These are phyloP conservation scores for Enteromius argenteus DNA, from an alignment of 2,797 vertebrate species.

Conservation along the genomic window DNA sequence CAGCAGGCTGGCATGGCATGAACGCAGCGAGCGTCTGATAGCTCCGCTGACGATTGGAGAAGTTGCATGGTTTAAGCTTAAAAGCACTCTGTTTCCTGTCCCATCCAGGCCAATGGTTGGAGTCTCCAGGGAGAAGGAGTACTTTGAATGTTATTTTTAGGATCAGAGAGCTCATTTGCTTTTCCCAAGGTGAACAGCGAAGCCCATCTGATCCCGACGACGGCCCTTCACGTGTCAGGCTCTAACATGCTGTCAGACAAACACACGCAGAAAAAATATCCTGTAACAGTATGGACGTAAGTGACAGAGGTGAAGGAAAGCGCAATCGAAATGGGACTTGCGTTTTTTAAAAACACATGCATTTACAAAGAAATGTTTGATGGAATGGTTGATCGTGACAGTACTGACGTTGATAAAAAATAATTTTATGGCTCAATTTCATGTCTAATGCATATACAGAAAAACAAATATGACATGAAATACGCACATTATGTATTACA, in stretches of 20 bases:
- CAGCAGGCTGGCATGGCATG: conserved; percentile 27
- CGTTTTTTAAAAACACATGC: not conserved
- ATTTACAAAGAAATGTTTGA: not conserved
- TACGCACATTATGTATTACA: not conserved
- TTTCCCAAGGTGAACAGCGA: conserved; percentile 71
- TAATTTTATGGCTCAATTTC: not conserved
- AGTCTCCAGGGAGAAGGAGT: conserved; percentile 65
- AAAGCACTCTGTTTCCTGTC: conserved; percentile 67
- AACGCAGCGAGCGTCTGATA: conserved; percentile 47
- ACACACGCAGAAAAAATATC: conserved; percentile 35
- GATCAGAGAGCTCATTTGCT: conserved; percentile 70
- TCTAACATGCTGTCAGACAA: conserved; percentile 32
- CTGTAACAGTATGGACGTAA: not conserved
- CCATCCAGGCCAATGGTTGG: conserved; percentile 70
- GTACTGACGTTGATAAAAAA: not conserved
- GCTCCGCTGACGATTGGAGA: conserved; percentile 58
- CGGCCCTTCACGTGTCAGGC: conserved; percentile 40
- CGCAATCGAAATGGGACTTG: not conserved
- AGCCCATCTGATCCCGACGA: conserved; percentile 67
- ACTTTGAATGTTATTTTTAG: conserved; percentile 76
- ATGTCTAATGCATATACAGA: not conserved
- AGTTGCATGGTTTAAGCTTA: conserved; percentile 63
- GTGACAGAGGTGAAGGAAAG: conserved; percentile 3
- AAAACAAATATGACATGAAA: not conserved
- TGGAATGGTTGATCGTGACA: not conserved